These are phyloP conservation scores for Apodemia mormo DNA, from an alignment of 2,888 invertebrate genomes.

Conservation along the genomic window DNA sequence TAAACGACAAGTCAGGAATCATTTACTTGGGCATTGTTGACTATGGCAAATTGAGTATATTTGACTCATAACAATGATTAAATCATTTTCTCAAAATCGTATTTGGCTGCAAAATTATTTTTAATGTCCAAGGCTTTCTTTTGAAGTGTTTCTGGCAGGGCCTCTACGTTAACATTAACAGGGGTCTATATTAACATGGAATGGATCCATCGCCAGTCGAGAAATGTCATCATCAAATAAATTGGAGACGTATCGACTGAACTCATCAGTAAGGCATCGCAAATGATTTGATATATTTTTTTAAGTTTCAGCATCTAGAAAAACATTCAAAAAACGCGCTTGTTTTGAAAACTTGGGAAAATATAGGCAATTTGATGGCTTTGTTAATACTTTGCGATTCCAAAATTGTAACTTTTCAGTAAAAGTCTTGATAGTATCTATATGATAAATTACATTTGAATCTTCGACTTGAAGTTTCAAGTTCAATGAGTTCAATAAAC, in stretches of 20 bases:
- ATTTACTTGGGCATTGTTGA: no score
- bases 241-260: conserved; percentile 31
- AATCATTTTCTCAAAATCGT: no score
- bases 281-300: conserved; percentile 20
- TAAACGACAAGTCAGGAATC: no score
- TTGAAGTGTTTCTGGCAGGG: no score
- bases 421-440: conserved; percentile 30
- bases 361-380: neutral
- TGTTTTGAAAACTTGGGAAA: neutral
- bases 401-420: conserved; percentile 34
- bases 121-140: no score
- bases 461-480: conserved; percentile 37
- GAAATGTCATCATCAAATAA: conserved; percentile 32
- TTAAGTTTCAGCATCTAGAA: neutral
- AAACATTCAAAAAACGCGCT: neutral
- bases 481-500: conserved; percentile 19
- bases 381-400: neutral
- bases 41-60: neutral
- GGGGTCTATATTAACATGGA: conserved; percentile 25
- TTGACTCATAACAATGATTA: neutral
- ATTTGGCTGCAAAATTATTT: neutral
- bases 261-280: conserved; percentile 16
- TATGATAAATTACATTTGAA: conserved; percentile 33
- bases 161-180: conserved; percentile 25
- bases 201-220: conserved; percentile 31